Base-by-base conservation (phyloP, 2,888 invertebrate species). In the Drosophila atroscutellata region DNA sequence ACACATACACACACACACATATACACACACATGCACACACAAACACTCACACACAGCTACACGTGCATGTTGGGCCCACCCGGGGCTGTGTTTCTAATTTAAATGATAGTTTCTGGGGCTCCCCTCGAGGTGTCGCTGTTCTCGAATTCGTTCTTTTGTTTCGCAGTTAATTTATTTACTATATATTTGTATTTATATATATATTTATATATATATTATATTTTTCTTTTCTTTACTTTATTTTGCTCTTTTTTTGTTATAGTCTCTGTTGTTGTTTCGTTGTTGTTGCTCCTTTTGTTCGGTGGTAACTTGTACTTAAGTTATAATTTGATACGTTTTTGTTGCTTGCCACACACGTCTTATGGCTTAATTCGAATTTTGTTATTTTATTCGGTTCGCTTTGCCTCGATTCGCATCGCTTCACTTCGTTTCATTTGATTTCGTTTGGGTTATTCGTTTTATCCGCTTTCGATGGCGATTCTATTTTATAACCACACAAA, bases 301-400 rank as follows among this genome's bases (percentile, higher is more conserved):
- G 88, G 88, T 88, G 88, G 88, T 83, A 83, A 78, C 72, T 80
- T 61, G 72, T 78, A 69, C 75, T 84, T 77, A 83, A 78, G 77
- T 74, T 77, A 86, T 83, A 80, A 84, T 84, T 84, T 81, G 86
- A 87, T 86, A 79, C 81, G 81, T 77, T 81, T 86, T 72, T 75
- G 81, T 79, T 86, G 76, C 71, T 67, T 64, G 56, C 47, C 54
- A 64, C 66, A 72, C 81, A 81, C 81, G 75, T 76, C 77, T 63
- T 61, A 76, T 64, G 76, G 69, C 86, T 81, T 83, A 86, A 76
- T 79, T 84, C 77, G 75, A 75, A 77, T 76, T 74, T 68, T 81
- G 75, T 80, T 75, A 28, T 37, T 55, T 55, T 55, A 64, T 51
- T 71, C 65, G 45, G 20, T 61, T 39, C 36, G 69, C 30, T 67